Evolutionary conservation across 2,113 vertebrate species (phyloP), one percentile per base, ranked within the genome.

Genomic region (Nycticebus coucang): DNA sequence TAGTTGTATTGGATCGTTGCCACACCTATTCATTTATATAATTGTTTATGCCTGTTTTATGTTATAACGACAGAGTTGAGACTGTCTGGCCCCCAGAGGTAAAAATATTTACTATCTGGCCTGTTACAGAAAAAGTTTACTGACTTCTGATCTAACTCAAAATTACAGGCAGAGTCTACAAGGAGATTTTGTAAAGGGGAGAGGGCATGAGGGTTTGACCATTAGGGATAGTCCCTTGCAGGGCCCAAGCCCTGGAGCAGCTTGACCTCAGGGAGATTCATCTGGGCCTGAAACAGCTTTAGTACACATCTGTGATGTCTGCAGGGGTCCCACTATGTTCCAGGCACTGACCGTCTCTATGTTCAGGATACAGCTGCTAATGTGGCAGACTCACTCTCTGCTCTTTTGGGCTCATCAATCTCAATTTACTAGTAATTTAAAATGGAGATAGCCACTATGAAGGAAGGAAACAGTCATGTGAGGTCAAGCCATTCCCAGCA

Each of bases 21-120:
- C 96, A 94, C 68, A 62, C 86, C 79, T 80, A 55, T 84, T 87
- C 30, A 17, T 93, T 94, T 96, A 89, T 93, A 41, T 62, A 96
- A 94, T 68, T 89, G 59, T 95, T 88, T 86, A 13, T 13, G 74
- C 69, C 64, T 91, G 62, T 15, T 80, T 64, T 85, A 74, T 95
- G 90, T 41, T 79, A 0, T 78, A 89, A 91, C 59, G 85, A 85
- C 74, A 85, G 41, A 41, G 55, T 89, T 68, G 68, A 83, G 24
- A 71, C 72, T 74, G 64, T 72, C 80, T 83, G 79, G 87, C 68
- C 87, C 60, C 53, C 22, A n/a, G 69, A 33, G 69, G 71, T 59
- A 62, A 33, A 93, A 93, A 92, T 93, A 94, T 82, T 96, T 93
- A 79, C 69, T 90, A 41, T 87, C 60, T 88, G 71, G 22, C 53